A percentile compares a stretch with the other conserved stretches of the same genome.
Evolutionary conservation across 2,797 vertebrate species (phyloP).

Genomic region (Triplophysa bombifrons): DNA sequence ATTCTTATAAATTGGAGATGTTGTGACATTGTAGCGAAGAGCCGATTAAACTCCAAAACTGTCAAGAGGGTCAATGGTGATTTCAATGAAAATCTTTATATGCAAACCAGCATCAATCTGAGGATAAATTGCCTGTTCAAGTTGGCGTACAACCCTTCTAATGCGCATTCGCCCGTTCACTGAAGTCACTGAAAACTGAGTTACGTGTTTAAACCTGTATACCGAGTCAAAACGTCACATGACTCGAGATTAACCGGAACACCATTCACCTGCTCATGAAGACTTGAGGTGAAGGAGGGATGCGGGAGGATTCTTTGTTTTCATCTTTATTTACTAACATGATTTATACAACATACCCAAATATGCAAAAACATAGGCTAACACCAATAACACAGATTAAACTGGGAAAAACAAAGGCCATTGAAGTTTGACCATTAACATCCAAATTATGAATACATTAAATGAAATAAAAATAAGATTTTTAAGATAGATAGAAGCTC

Average conservation of each 20-base stretch:
- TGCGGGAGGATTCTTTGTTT: no score
- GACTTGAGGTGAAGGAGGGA: background rate
- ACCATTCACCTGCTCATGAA: background rate
- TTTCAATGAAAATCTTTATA: background rate
- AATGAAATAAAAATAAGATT: no score
- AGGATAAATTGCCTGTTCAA: background rate
- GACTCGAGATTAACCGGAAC: background rate
- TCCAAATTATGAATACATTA: no score
- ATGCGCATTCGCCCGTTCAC: background rate
- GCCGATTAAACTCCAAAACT: background rate
- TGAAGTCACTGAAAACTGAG: background rate
- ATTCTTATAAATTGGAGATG: background rate
- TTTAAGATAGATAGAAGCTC: no score
- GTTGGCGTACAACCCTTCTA: no score
- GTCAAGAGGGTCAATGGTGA: background rate
- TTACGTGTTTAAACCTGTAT: slow-evolving; percentile 29
- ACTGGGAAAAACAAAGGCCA: no score
- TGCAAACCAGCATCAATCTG: background rate
- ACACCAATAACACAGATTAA: no score
- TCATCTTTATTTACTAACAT: no score
- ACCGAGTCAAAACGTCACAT: slow-evolving; percentile 10
- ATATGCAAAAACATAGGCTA: no score
- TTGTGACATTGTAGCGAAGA: background rate
- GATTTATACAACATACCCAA: no score
- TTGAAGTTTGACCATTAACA: no score